phyloP scores from a whole-genome alignment of 2,888 invertebrate genomes.

The Drosophila rubida region DNA sequence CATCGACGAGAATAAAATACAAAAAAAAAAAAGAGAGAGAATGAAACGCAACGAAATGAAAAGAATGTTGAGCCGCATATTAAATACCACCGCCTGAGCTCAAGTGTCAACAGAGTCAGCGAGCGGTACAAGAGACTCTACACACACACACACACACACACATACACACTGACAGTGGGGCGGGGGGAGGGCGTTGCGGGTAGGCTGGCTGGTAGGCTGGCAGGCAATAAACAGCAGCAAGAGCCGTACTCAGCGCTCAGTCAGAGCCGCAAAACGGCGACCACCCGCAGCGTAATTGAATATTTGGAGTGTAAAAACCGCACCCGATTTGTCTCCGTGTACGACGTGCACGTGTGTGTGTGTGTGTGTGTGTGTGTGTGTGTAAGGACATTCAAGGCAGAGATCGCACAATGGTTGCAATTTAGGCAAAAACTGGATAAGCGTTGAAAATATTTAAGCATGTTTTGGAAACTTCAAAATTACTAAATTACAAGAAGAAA shows the following conservation, averaged over 20 bases:
- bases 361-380: conserved; percentile 10
- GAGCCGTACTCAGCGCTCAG: conserved; percentile 41
- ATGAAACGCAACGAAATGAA: conserved; percentile 58
- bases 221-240: conserved; percentile 49
- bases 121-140: conserved; percentile 24
- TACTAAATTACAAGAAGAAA: no score
- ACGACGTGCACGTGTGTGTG: conserved; percentile 38
- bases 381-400: conserved; percentile 40
- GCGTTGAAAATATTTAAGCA: no score
- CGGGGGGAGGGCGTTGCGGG: conserved; percentile 26
- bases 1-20: conserved; percentile 28
- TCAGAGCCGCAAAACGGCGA: conserved; percentile 51
- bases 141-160: not conserved
- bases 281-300: conserved; percentile 79
- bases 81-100: conserved; percentile 82
- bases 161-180: not conserved
- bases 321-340: conserved; percentile 52
- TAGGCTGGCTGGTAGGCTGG: conserved; percentile 32
- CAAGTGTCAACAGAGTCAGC: conserved; percentile 78
- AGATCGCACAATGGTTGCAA: conserved; percentile 39
- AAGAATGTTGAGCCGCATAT: conserved; percentile 75
- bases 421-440: conserved; percentile 9
- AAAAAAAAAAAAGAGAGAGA: conserved; percentile 24
- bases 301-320: conserved; percentile 79
- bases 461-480: no score